Base-by-base conservation (phyloP, 2,113 vertebrate genomes). In the Procavia capensis region DNA sequence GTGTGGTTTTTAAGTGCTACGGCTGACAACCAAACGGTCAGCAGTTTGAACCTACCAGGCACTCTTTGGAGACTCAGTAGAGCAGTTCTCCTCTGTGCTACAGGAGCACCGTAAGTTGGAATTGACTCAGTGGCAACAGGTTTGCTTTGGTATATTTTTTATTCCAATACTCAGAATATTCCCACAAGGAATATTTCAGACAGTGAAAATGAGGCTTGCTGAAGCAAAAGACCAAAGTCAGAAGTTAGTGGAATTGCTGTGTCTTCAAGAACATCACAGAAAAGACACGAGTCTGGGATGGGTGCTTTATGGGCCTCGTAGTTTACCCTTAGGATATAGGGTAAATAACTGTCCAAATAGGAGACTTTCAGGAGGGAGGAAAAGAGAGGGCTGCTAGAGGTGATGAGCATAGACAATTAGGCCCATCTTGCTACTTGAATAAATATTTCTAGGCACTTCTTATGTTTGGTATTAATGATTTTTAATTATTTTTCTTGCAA, bases 401-500 rank as follows among this genome's bases (percentile, higher is more conserved):
- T 43, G 1, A 91, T 13, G 0, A 0, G 2, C 2, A 4, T 50
- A 59, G 34, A 36, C 79, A 64, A 70, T 78, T 24, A n/a, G 25
- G 81, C 29, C 10, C 29, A 20, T 70, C 1, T 0, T 54, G 14
- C 16, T 25, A 24, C 14, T 63, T 43, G 27, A 75, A 41, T 4
- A n/a, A 5, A 22, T 80, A 59, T 88, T 75, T 75, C 27, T 9
- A 41, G 83, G 66, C 1, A 9, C n/a, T 54, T 63, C 61, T 43
- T 91, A 0, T n/a, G 2, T 29, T 93, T 66, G 8, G 16, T 17
- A 34, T 64, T 61, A n/a, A 25, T 34, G 19, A 79, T 76, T 91
- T 95, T 45, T 20, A 66, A 72, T 72, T 76, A 20, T 68, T 4
- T 75, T 84, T 91, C 39, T 87, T 76, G 87, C n/a, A 89, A 45